Evolutionary conservation across 1,140 invertebrate genomes (phyloP).

Genomic region (Octopus bimaculoides): DNA sequence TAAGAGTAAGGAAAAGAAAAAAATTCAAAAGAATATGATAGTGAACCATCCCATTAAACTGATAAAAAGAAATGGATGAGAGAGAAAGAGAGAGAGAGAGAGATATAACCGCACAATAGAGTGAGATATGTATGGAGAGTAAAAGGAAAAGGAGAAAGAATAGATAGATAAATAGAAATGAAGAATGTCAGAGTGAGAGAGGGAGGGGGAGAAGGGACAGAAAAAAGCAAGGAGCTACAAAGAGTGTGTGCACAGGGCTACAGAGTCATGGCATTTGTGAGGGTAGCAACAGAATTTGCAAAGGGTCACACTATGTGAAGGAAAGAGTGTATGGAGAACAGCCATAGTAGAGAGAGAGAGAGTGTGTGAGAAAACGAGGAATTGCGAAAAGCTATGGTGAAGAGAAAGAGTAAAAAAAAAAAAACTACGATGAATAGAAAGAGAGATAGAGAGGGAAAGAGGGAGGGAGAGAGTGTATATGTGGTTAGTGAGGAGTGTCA

Average conservation of each 20-base stretch:
- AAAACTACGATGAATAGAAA: not conserved
- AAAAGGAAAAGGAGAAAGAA: not conserved
- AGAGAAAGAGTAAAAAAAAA: not conserved
- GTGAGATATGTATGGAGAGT: not conserved
- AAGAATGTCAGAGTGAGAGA: not conserved
- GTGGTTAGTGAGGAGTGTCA: no score
- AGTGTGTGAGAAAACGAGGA: not conserved
- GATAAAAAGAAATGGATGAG: no score
- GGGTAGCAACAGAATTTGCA: no score
- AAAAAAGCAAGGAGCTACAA: not conserved
- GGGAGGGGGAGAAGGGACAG: not conserved
- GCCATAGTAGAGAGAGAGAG: not conserved
- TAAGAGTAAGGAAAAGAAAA: no score
- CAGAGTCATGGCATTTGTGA: no score
- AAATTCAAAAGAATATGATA: no score
- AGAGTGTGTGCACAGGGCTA: no score
- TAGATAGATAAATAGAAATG: not conserved
- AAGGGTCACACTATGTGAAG: no score
- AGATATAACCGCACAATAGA: not conserved
- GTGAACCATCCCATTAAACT: no score
- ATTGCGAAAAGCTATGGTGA: not conserved
- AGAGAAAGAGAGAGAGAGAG: not conserved
- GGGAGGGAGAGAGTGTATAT: not conserved
- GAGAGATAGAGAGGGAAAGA: not conserved
- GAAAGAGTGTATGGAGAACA: not conserved